A percentile compares a stretch with the other conserved stretches of the same genome.
These are phyloP conservation scores for Seriola aureovittata DNA, from an alignment of 2,113 vertebrate genomes.

Conservation along the genomic window DNA sequence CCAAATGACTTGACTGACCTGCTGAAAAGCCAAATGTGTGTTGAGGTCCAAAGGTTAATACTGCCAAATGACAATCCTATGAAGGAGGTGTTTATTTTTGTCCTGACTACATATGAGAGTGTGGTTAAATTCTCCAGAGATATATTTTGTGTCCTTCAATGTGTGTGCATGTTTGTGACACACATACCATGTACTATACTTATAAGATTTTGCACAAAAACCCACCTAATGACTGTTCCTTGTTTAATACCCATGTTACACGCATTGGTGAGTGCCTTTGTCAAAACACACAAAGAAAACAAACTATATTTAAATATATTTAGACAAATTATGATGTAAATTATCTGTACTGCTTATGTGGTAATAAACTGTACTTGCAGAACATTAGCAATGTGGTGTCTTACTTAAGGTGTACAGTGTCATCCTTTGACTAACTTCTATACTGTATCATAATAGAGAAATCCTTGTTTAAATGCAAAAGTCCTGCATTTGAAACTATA, in stretches of 20 bases:
- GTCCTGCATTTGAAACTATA: background rate
- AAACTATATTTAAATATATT: conserved; percentile 66
- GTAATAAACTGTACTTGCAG: conserved; percentile 72
- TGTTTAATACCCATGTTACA: conserved; percentile 64
- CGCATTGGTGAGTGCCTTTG: conserved; percentile 78
- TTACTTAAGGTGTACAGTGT: conserved; percentile 3
- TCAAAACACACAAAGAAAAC: conserved; percentile 61
- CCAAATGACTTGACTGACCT: conserved; percentile 61
- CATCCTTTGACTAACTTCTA: background rate
- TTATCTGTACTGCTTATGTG: conserved; percentile 53
- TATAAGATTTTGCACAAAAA: conserved; percentile 70
- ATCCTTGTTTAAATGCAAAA: background rate
- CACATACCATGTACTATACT: conserved; percentile 36
- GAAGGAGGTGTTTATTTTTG: conserved; percentile 58
- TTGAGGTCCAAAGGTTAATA: conserved; percentile 46
- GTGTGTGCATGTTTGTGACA: conserved; percentile 70
- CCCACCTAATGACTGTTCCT: conserved; percentile 66
- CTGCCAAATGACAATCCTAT: conserved; percentile 60
- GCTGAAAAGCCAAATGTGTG: conserved; percentile 3
- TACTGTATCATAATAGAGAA: background rate
- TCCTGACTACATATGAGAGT: conserved; percentile 34
- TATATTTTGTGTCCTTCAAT: conserved; percentile 55
- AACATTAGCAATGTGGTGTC: conserved; percentile 14
- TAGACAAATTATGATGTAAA: conserved; percentile 52
- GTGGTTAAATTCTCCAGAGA: conserved; percentile 37